Base-by-base conservation (phyloP, 92 coral and sea anemone species). In the Palythoa heliodiscus region DNA sequence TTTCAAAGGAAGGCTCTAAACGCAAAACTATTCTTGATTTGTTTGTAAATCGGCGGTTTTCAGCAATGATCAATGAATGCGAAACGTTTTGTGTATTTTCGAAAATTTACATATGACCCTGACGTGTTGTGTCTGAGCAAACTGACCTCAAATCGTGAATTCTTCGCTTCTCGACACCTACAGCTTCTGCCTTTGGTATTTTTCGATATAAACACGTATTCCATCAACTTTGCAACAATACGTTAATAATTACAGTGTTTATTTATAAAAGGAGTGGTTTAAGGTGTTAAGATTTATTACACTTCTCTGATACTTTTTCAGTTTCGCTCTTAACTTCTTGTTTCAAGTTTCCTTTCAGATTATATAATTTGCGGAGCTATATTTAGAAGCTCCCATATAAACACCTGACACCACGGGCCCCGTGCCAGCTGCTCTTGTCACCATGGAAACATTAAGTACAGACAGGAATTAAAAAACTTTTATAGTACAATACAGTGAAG, bases 71-170 rank as follows among this genome's bases (percentile, higher is more conserved):
- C 40, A 48, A 20, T 68, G 60, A 66, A 19, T n/a, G 47, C 20
- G 14, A 78, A 60, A 63, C 40, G 55, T 35, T 80, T 68, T 40
- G 61, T 80, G 84, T 43, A 70, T n/a, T 80, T 80, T 47, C 61
- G 19, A 48, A 50, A 79, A 80, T 80, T 80, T 80, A 48, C 84
- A 80, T 66, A 48, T 70, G 84, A 80, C 84, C 84, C 70, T 64
- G 84, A 66, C 74, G 60, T 64, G 84, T 67, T 68, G 20, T 63
- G 69, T n/a, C 69, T 64, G 43, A 48, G 29, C 63, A 80, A 80
- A 67, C 61, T 80, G 84, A 80, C 84, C 84, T 80, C 73, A 22
- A 67, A 50, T 47, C 24, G 84, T 76, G 81, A 76, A 76, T 76
- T 76, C 23, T 76, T 76, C 67, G 43, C 40, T 52, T 23, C 55